Conservation (phyloP, 2,888 invertebrate genomes). For the Parochlus steinenii region DNA sequence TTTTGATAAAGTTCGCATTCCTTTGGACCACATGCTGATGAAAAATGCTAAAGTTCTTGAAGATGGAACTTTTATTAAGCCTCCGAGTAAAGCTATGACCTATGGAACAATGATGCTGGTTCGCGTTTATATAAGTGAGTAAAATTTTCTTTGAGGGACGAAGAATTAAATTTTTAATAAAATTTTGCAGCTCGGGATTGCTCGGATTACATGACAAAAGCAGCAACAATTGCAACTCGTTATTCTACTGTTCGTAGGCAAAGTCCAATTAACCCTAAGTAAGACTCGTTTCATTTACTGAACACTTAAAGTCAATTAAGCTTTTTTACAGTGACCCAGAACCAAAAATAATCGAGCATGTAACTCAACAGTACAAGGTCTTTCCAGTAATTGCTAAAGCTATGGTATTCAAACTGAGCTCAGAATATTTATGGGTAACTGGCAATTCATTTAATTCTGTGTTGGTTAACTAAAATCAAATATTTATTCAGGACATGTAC, state of each 20-base stretch:
- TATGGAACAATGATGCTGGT: conserved; percentile 94
- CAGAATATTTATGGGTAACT: conserved; percentile 68
- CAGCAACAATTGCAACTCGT: conserved; percentile 74
- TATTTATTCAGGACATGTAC: conserved; percentile 77
- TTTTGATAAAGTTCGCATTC: conserved; percentile 74
- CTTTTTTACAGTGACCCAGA: conserved; percentile 31
- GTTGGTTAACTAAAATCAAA: too few species aligned
- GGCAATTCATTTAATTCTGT: too few species aligned
- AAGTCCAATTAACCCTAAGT: conserved; percentile 71
- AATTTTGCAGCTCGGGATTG: conserved; percentile 69
- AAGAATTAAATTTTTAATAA: too few species aligned
- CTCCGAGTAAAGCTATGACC: conserved; percentile 66
- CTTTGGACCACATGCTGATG: conserved; percentile 85
- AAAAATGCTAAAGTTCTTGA: conserved; percentile 73
- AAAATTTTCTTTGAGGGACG: too few species aligned
- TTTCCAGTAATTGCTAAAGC: conserved; percentile 69
- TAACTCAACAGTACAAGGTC: conserved; percentile 86
- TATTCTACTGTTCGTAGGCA: conserved; percentile 84
- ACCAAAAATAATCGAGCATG: conserved; percentile 64
- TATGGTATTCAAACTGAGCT: conserved; percentile 60
- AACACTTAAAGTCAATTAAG: too few species aligned
- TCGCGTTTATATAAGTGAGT: conserved; percentile 66
- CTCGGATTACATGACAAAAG: conserved; percentile 59
- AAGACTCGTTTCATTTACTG: too few species aligned
- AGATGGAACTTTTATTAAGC: conserved; percentile 79